Evolutionary conservation across 2,888 invertebrate genomes (phyloP).

Genomic region (Muschampia plurimacula): DNA sequence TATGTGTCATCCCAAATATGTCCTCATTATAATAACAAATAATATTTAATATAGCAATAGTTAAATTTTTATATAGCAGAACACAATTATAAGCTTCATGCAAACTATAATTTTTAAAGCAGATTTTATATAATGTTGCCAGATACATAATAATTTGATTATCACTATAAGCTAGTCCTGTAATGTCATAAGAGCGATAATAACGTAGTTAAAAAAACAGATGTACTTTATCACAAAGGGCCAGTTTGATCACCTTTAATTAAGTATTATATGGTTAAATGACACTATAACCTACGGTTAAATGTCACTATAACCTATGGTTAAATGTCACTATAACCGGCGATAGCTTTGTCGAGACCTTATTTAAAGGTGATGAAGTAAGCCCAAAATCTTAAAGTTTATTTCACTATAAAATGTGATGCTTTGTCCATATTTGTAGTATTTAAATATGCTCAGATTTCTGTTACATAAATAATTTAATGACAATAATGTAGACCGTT

Average conservation of each 20-base stretch:
- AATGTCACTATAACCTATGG: no score
- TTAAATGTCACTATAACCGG: no score
- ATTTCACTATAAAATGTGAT: no score
- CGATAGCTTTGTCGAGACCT: no score
- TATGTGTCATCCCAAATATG: no score
- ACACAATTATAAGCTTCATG: background rate
- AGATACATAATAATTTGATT: conserved; percentile 19
- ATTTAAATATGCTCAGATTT: background rate
- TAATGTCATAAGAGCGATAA: background rate
- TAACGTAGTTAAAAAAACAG: background rate
- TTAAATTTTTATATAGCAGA: background rate
- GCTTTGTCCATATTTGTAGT: background rate
- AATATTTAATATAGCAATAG: no score
- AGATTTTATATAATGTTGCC: conserved; percentile 31
- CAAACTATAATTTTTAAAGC: background rate
- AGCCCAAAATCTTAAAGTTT: no score
- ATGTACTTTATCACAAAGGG: background rate
- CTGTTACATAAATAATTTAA: background rate
- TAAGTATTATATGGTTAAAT: no score
- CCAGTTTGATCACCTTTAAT: no score
- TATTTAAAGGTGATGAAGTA: no score
- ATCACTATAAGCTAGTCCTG: conserved; percentile 22
- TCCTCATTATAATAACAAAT: no score
- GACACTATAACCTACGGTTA: no score
- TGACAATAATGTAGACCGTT: conserved; percentile 2